These are phyloP conservation scores for Rhimphoctona megacephalus DNA, from an alignment of 2,888 invertebrate species.

Conservation along the genomic window DNA sequence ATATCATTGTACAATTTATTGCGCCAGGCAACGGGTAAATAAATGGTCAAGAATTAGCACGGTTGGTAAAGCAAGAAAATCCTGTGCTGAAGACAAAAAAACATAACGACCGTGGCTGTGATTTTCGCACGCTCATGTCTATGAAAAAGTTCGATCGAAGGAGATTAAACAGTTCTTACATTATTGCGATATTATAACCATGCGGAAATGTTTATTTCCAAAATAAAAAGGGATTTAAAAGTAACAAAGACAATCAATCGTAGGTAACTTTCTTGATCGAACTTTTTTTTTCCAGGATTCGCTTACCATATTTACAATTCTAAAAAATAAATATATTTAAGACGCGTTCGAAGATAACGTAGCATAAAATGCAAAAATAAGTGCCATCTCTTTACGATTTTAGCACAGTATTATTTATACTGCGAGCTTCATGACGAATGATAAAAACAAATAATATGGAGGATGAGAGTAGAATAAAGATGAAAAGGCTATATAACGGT, in stretches of 20 bases:
- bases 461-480: conserved; percentile 53
- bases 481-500: conserved; percentile 58
- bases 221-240: neutral
- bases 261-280: neutral
- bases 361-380: conserved; percentile 3
- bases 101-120: neutral
- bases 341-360: conserved; percentile 20
- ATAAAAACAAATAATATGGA: conserved; percentile 54
- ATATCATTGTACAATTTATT: conserved; percentile 9
- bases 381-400: conserved; percentile 20
- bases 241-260: neutral
- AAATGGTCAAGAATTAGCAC: conserved; percentile 25
- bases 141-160: conserved; percentile 5
- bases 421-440: conserved; percentile 26
- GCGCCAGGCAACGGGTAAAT: conserved; percentile 34
- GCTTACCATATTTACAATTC: neutral
- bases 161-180: neutral
- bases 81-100: neutral
- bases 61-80: conserved; percentile 2
- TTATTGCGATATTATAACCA: too few relatives aligned
- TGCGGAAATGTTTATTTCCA: neutral
- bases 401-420: conserved; percentile 41
- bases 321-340: conserved; percentile 27
- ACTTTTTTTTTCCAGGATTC: neutral
- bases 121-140: conserved; percentile 25